Conservation (phyloP, 2,888 invertebrate genomes). For the Augochlorella aurata region DNA sequence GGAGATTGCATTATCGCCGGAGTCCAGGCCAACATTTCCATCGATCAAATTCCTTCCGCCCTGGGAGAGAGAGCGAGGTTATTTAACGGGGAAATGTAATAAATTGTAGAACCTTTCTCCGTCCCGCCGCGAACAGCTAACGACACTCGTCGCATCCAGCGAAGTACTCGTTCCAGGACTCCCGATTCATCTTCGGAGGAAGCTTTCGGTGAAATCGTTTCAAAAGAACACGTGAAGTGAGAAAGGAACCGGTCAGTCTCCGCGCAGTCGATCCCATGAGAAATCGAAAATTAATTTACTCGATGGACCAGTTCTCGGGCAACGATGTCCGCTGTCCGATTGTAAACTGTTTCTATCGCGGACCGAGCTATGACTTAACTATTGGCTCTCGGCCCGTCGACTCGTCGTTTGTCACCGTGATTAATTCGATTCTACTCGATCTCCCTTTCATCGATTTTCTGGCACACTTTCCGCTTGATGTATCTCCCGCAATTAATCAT, state of each 20-base stretch:
- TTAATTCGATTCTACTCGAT: conserved; percentile 42
- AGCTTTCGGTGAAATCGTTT: conserved; percentile 18
- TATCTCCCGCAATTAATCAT: conserved; percentile 46
- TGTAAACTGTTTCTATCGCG: conserved; percentile 21
- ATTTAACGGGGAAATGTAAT: conserved; percentile 63
- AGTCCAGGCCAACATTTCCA: conserved; percentile 57
- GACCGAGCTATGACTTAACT: conserved; percentile 43
- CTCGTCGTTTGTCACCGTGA: conserved; percentile 48
- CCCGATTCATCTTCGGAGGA: conserved; percentile 23
- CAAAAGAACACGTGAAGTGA: neutral
- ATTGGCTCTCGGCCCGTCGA: conserved; percentile 36
- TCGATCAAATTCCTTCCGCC: conserved; percentile 63
- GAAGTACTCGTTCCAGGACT: conserved; percentile 27
- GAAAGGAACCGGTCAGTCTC: conserved; percentile 4
- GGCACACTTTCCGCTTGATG: conserved; percentile 41
- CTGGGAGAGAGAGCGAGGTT: conserved; percentile 41
- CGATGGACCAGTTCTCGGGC: neutral
- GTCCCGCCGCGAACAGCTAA: conserved; percentile 18
- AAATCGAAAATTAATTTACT: conserved; percentile 51
- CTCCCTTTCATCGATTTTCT: conserved; percentile 51
- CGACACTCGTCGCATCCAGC: conserved; percentile 43
- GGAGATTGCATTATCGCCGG: conserved; percentile 56
- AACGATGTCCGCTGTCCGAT: conserved; percentile 22
- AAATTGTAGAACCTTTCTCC: conserved; percentile 51
- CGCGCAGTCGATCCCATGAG: conserved; percentile 8